A percentile compares a stretch with the other conserved stretches of the same genome.
Conservation (phyloP, 1,140 invertebrate species). For the Leptinotarsa undecemlineata region DNA sequence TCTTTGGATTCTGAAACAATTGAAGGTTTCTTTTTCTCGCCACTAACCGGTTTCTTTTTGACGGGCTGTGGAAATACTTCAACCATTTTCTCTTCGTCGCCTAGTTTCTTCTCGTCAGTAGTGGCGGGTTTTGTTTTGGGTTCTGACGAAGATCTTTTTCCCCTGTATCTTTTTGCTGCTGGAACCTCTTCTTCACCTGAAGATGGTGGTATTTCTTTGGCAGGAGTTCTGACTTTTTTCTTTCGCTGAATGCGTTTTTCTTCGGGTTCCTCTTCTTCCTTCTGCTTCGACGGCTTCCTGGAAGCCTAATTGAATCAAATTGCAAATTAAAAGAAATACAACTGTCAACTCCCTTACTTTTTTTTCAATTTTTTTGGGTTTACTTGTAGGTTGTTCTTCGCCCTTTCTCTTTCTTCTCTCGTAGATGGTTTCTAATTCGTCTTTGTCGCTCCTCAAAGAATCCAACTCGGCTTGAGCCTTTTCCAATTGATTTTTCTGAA, state of each 20-base stretch:
- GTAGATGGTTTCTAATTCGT: constrained; percentile 1
- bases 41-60: background rate
- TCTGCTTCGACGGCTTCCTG: background rate
- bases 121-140: background rate
- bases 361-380: constrained; percentile 2
- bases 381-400: background rate
- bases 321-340: too few species aligned
- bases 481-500: constrained; percentile 5
- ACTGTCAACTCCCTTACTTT: background rate
- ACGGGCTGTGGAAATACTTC: too few species aligned
- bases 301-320: too few species aligned
- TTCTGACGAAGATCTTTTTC: constrained; percentile 3
- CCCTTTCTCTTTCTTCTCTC: constrained; percentile 11
- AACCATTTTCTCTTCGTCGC: background rate
- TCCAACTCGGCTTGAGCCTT: constrained; percentile 5
- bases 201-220: background rate
- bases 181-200: constrained; percentile 8
- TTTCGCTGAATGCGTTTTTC: background rate
- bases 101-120: background rate
- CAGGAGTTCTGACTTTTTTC: background rate
- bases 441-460: background rate
- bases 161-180: constrained; percentile 15
- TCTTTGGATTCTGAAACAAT: too few species aligned
- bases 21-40: background rate
- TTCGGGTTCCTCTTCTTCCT: background rate